Conservation (phyloP, 2,888 invertebrate genomes). For the Ophion slaviceki region DNA sequence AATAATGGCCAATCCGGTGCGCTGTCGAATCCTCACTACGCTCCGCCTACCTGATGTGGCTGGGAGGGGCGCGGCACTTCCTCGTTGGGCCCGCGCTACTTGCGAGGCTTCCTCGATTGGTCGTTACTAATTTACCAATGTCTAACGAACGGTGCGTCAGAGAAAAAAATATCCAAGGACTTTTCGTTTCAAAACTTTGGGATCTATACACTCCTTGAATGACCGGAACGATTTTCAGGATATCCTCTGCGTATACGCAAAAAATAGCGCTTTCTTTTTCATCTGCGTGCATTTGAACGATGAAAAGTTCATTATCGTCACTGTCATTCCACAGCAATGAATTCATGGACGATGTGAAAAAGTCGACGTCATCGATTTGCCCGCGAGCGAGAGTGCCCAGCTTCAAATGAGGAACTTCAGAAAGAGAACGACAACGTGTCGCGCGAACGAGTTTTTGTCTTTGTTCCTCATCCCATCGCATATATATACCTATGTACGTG, state of each 20-base stretch:
- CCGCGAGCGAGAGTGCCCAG: conserved; percentile 41
- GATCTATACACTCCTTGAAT: not conserved
- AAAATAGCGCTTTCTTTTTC: not conserved
- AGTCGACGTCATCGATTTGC: conserved; percentile 60
- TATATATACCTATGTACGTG: not conserved
- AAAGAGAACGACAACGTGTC: conserved; percentile 53
- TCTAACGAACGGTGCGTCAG: too few species aligned
- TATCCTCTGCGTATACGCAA: too few species aligned
- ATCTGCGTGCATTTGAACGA: not conserved
- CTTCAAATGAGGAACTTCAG: conserved; percentile 27
- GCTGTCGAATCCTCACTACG: not conserved
- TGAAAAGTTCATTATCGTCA: not conserved
- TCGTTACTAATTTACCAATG: too few species aligned
- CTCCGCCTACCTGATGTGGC: not conserved
- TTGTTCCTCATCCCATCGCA: conserved; percentile 26
- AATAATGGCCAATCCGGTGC: not conserved
- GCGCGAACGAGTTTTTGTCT: conserved; percentile 49
- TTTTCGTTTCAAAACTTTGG: not conserved
- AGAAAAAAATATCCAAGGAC: not conserved
- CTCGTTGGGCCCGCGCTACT: not conserved
- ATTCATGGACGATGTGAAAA: conserved; percentile 36
- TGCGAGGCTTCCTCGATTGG: too few species aligned
- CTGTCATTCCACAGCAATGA: not conserved
- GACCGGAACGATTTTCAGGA: too few species aligned
- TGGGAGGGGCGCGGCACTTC: not conserved